Evolutionary conservation across 2,113 vertebrate genomes (phyloP).

Genomic region (Anseranas semipalmata): DNA sequence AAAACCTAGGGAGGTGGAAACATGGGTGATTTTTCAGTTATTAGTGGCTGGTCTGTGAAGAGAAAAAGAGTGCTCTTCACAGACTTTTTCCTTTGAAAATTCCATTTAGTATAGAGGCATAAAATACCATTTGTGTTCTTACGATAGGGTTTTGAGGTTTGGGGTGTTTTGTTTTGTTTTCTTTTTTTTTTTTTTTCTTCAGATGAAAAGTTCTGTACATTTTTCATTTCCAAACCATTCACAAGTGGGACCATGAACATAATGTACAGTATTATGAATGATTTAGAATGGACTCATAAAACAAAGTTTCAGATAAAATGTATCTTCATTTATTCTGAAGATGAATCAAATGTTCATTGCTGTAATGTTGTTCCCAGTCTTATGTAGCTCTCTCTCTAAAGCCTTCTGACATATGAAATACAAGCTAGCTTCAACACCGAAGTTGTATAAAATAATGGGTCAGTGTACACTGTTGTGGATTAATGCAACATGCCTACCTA

Average conservation of each 20-base stretch:
- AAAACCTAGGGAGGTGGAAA: neutral
- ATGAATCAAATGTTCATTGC: neutral
- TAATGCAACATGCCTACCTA: neutral
- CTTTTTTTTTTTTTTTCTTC: neutral
- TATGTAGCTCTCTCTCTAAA: neutral
- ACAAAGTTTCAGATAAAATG: neutral
- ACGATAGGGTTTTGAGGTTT: neutral
- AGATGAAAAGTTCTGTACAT: neutral
- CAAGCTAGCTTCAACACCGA: neutral
- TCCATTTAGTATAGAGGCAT: neutral
- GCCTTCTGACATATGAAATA: neutral
- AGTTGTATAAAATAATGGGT: neutral
- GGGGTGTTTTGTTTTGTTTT: too few relatives aligned
- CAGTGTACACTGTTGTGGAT: rapidly evolving
- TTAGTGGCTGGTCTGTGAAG: neutral
- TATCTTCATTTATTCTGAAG: neutral
- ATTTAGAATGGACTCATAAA: neutral
- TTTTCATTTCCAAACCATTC: neutral
- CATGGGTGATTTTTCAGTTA: neutral
- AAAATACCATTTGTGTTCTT: neutral
- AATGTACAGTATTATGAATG: neutral
- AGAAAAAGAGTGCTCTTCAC: neutral
- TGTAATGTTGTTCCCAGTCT: neutral
- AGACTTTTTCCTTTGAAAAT: neutral
- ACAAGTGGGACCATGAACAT: neutral